Evolutionary conservation across 2,888 invertebrate species (phyloP).

Genomic region (Brenthis ino): DNA sequence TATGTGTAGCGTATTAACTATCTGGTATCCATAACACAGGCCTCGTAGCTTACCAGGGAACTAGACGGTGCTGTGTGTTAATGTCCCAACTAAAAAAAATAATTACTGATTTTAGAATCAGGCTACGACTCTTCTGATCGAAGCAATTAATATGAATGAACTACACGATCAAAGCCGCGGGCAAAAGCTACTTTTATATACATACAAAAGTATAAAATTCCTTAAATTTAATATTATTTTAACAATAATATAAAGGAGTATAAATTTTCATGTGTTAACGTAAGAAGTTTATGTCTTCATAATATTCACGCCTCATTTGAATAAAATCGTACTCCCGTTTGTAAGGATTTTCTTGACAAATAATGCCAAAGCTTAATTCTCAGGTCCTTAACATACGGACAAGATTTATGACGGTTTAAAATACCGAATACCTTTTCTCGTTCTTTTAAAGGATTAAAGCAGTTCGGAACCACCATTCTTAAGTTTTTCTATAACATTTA

Average conservation of each 20-base stretch:
- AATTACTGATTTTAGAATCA: too few species aligned
- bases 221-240: background rate
- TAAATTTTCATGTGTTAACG: slow-evolving; percentile 38
- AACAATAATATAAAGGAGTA: slow-evolving; percentile 12
- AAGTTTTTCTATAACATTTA: background rate
- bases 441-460: slow-evolving; percentile 20
- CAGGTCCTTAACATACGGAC: slow-evolving; percentile 51
- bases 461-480: background rate
- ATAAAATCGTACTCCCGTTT: slow-evolving; percentile 48
- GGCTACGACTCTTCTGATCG: too few species aligned
- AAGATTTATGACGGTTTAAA: slow-evolving; percentile 71
- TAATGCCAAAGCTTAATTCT: slow-evolving; percentile 56
- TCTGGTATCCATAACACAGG: too few species aligned
- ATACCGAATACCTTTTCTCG: slow-evolving; percentile 52
- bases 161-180: too few species aligned
- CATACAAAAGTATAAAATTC: too few species aligned
- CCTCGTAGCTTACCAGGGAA: too few species aligned
- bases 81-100: too few species aligned
- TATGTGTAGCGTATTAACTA: too few species aligned
- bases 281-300: slow-evolving; percentile 40
- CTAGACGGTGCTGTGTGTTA: too few species aligned
- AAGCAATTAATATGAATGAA: too few species aligned
- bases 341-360: slow-evolving; percentile 59
- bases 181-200: too few species aligned
- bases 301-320: slow-evolving; percentile 40